Base-by-base conservation (phyloP, 2,113 vertebrate genomes). In the Clarias macrocephalus region DNA sequence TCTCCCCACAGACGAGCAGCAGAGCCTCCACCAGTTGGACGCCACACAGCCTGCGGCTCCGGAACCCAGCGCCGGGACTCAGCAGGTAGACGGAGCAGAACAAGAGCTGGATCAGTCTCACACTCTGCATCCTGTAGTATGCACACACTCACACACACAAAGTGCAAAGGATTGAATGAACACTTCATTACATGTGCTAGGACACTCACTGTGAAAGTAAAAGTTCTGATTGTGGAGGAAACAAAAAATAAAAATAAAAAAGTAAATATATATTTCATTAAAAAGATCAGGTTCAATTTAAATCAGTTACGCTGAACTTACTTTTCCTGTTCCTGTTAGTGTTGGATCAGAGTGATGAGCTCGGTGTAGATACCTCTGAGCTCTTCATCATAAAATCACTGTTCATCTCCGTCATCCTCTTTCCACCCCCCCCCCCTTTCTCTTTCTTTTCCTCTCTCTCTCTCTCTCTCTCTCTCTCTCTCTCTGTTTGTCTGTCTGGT, bases 1-100 rank as follows among this genome's bases (percentile, higher is more conserved):
- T 91, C 12, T 90, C 88, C 48, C 92, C 91, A 63, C 91, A 93
- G 63, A 92, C 90, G 8, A 90, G 75, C 15, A 91, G 86, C 42
- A 93, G 88, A 33, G 90, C 87, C 2, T 94, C 89, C 62, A 93
- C 89, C 23, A 93, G 90, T 30, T 92, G 90, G 5, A 89, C 77
- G 2, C 92, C 91, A 28, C 89, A 92, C 42, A 92, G 88, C 37
- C 79, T 84, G 18, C 80, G 88, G 54, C 56, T 83, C 66, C 84
- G 70, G 11, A 88, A 80, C n/a, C 48, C 21, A 19, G 85, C 77
- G 80, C 63, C 52, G n/a, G 33, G 85, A 25, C 81, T 68, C 72
- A 82, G 56, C 68, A 81, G 82, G 70, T 80, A 88, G n/a, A 33
- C 16, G 7, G 77, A 56, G 56, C 88, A 85, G 62, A 91, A 70